Conservation (phyloP, 1,140 invertebrate genomes). For the Sarcophaga peregrina region DNA sequence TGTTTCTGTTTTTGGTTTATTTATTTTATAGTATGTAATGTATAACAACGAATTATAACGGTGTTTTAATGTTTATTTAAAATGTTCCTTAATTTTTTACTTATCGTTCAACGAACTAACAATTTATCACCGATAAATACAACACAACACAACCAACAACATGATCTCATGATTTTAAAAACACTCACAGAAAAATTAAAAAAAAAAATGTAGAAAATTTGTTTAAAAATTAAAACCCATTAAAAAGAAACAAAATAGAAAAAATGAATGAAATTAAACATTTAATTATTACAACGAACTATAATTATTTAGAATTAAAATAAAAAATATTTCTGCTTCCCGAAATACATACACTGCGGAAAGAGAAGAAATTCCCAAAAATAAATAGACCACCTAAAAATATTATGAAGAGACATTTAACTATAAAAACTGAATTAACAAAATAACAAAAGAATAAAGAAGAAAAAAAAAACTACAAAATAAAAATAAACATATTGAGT, state of each 20-base stretch:
- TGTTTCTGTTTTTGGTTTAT: no score
- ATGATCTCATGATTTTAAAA: neutral
- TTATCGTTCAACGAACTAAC: neutral
- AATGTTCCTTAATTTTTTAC: neutral
- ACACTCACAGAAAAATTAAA: neutral
- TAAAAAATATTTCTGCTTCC: neutral
- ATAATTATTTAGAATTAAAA: constrained; percentile 10
- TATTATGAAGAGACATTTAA: neutral
- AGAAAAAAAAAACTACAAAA: no score
- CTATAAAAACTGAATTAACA: no score
- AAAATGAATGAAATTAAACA: neutral
- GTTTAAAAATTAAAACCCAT: no score
- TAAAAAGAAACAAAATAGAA: no score
- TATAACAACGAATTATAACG: no score
- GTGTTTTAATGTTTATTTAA: no score
- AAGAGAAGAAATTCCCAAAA: neutral
- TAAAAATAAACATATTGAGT: neutral
- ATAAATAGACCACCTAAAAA: constrained; percentile 8
- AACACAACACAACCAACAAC: neutral
- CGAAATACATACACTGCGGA: neutral
- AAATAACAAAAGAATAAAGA: no score
- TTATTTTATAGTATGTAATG: no score
- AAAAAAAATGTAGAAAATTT: neutral
- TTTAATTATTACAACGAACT: neutral
- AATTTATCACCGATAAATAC: neutral